Conservation (phyloP, 2,113 vertebrate genomes). For the Crotalus viridis region DNA sequence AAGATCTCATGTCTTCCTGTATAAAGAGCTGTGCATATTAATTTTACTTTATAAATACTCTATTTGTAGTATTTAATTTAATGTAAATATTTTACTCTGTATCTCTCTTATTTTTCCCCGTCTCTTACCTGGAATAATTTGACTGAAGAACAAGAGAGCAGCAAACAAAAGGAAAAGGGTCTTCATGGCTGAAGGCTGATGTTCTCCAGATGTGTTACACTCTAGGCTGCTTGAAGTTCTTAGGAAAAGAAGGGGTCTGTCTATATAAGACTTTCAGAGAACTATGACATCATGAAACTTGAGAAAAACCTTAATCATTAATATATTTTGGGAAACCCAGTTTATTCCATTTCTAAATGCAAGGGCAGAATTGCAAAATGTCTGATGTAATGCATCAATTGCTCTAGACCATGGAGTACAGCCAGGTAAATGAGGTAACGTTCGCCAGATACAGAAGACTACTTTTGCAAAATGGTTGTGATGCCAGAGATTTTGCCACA, state of each 20-base stretch:
- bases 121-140: constrained; percentile 13
- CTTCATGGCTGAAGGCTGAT: not conserved
- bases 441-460: not conserved
- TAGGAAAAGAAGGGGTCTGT: no score
- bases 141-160: not conserved
- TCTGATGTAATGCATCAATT: not conserved
- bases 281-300: not conserved
- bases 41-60: not conserved
- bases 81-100: not conserved
- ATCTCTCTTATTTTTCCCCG: not conserved
- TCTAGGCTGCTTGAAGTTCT: not conserved
- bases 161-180: not conserved
- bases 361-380: not conserved
- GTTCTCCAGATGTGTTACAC: not conserved
- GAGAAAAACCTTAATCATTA: not conserved
- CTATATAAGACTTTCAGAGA: not conserved
- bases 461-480: not conserved
- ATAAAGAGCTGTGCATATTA: not conserved
- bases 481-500: not conserved
- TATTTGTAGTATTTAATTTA: not conserved
- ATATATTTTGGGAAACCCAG: not conserved
- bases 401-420: not conserved
- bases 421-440: not conserved
- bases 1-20: not conserved
- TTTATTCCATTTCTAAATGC: not conserved